phyloP scores from a whole-genome alignment of 92 coral and sea anemone genomes.

The Paramuricea clavata region DNA sequence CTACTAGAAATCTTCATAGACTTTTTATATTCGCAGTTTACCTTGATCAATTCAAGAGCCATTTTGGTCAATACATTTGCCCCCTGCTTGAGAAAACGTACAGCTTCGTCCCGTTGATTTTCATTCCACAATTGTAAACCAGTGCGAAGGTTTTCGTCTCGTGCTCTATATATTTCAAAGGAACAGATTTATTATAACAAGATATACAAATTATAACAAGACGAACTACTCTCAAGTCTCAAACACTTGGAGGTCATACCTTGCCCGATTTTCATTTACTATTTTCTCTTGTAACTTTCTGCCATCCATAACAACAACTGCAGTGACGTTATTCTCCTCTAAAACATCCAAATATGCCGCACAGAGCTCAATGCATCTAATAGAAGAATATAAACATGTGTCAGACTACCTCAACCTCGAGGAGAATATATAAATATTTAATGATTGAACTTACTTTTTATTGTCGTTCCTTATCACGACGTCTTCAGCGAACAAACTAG shows the following conservation, averaged over 20 bases:
- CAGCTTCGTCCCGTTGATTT: background rate
- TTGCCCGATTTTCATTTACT: background rate
- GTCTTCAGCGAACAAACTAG: constrained; percentile 7
- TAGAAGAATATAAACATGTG: background rate
- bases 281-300: constrained; percentile 16
- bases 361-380: background rate
- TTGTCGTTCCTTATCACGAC: background rate
- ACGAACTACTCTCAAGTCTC: background rate
- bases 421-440: background rate
- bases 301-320: constrained; percentile 6
- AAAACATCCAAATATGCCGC: background rate
- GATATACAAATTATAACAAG: background rate
- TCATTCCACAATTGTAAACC: constrained; percentile 10
- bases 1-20: background rate
- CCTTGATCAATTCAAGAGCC: constrained; percentile 9
- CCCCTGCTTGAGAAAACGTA: background rate
- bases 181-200: background rate
- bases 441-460: background rate
- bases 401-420: background rate
- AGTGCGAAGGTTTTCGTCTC: constrained; percentile 3
- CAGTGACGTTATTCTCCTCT: background rate
- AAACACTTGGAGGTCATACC: background rate
- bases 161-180: background rate
- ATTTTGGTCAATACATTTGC: constrained; percentile 17
- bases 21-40: too few species aligned